A percentile compares a stretch with the other conserved stretches of the same genome.
Evolutionary conservation across 2,888 invertebrate genomes (phyloP).

Genomic region (Cephus runcator): DNA sequence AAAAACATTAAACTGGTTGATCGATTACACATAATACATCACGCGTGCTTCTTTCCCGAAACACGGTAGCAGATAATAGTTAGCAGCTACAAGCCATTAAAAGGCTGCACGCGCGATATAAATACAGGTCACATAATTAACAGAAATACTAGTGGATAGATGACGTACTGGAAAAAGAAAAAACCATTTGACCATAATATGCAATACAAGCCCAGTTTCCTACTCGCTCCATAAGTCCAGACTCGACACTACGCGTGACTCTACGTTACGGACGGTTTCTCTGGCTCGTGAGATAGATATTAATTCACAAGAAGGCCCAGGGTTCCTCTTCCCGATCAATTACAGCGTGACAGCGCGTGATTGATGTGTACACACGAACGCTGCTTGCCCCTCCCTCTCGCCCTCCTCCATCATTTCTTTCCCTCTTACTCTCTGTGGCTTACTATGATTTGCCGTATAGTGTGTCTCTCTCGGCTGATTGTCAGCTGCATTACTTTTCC

Average conservation of each 20-base stretch:
- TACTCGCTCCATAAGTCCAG: not conserved
- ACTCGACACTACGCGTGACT: not conserved
- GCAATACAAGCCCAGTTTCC: not conserved
- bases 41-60: not conserved
- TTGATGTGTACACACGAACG: not conserved
- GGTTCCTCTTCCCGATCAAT: not conserved
- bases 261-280: not conserved
- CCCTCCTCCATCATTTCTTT: constrained; percentile 6
- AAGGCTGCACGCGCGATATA: not conserved
- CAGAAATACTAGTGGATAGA: not conserved
- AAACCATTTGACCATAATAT: not conserved
- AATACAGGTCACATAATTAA: not conserved
- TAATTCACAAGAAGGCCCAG: not conserved
- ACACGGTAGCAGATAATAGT: not conserved
- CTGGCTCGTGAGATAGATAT: not conserved
- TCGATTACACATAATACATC: not conserved
- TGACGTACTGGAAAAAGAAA: not conserved
- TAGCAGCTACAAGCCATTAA: not conserved
- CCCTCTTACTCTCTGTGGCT: not conserved
- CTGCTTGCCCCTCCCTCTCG: not conserved
- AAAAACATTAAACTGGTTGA: too few relatives aligned
- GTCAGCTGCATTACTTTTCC: not conserved
- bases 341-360: not conserved
- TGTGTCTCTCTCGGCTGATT: not conserved
- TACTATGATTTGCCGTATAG: not conserved